These are phyloP conservation scores for Halictus quadricinctus DNA, from an alignment of 2,888 invertebrate genomes.

Conservation along the genomic window DNA sequence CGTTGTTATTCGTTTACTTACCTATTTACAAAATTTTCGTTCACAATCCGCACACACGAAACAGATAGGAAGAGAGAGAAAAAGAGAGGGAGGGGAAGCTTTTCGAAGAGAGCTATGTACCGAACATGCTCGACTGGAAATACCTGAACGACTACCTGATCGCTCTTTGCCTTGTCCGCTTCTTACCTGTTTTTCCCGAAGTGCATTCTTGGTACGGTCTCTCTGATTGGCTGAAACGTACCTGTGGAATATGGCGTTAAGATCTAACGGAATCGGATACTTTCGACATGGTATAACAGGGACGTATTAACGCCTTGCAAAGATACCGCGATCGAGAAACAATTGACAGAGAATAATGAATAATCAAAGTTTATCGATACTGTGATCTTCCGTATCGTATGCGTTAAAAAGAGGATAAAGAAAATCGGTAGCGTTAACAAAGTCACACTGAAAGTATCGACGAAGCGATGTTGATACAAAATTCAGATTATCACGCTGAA, in stretches of 20 bases:
- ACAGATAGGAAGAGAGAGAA: slow-evolving; percentile 23
- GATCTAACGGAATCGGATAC: slow-evolving; percentile 66
- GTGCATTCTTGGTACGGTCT: slow-evolving; percentile 66
- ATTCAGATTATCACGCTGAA: not conserved
- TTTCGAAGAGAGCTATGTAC: slow-evolving; percentile 71
- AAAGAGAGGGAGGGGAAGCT: slow-evolving; percentile 36
- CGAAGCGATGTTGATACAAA: not conserved
- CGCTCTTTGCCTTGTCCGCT: slow-evolving; percentile 53
- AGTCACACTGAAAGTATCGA: not conserved
- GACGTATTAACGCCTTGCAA: slow-evolving; percentile 14
- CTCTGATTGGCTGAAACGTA: slow-evolving; percentile 64
- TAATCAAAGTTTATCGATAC: not conserved
- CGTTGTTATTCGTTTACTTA: slow-evolving; percentile 64
- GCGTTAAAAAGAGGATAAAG: not conserved
- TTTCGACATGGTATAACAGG: slow-evolving; percentile 38
- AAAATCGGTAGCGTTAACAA: not conserved
- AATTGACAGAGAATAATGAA: not conserved
- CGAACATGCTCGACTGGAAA: slow-evolving; percentile 80
- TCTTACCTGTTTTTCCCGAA: slow-evolving; percentile 67
- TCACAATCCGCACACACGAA: slow-evolving; percentile 61
- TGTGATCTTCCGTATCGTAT: not conserved
- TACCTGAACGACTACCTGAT: slow-evolving; percentile 76
- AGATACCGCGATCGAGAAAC: slow-evolving; percentile 3
- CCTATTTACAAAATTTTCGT: slow-evolving; percentile 75
- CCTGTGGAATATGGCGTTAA: slow-evolving; percentile 57